Base-by-base conservation (phyloP, 2,888 invertebrate genomes). In the Hirtodrosophila alboralis region DNA sequence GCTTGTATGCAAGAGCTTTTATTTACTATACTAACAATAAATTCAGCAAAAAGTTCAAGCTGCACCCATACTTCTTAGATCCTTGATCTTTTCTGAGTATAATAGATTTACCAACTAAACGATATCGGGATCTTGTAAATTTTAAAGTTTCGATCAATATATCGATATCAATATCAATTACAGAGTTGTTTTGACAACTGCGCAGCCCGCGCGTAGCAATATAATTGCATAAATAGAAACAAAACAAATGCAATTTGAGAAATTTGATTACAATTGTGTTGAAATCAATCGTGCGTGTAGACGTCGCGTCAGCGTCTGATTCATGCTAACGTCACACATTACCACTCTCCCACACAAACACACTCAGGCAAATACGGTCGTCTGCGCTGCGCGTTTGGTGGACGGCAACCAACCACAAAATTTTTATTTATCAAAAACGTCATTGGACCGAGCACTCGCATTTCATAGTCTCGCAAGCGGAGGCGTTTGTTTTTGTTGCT, bases 361-460 rank as follows among this genome's bases (percentile, higher is more conserved):
- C 18, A 5, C 6, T 1, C 16, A 47, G 8, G 26, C 5, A 21
- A 10, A 10, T 6, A 18, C 12, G 13, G 12, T 23, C 31, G 23
- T 28, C 43, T 36, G 52, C 14, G 38, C 33, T 52, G 43, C 40
- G 28, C 45, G 59, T 13, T 44, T 28, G 48, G 14, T 10, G 26
- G 43, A 38, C 51, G 14, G 21, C 38, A 18, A 37, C 8, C 66
- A 60, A 54, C 49, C 34, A 49, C 53, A 52, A 52, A 41, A 41
- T 33, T 52, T 47, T 14, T 52, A 41, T 64, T 56, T 65, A 65
- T 69, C 56, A 70, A 45, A 48, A 69, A 69, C 70, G 64, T 59
- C 60, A 69, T 69, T 69, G 47, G 34, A 6, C 47, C 10, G 37
- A 49, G 9, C 53, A 45, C 28, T 67, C 58, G 43, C 31, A 47